Evolutionary conservation across 2,888 invertebrate species (phyloP).

Genomic region (Hydroisotoma schaefferi): DNA sequence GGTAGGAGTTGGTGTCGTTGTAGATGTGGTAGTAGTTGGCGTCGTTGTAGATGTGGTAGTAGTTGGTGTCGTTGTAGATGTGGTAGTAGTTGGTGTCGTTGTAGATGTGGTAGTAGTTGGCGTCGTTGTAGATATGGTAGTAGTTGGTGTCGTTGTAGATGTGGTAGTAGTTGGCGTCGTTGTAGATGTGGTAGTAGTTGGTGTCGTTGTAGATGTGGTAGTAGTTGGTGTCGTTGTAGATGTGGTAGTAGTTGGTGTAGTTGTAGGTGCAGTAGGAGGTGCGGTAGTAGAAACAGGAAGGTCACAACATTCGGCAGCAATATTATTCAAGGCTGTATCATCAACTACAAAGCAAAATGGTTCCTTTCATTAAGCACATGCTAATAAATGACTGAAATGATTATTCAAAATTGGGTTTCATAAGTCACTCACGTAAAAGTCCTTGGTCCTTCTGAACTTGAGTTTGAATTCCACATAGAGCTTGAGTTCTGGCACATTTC

Average conservation of each 20-base stretch:
- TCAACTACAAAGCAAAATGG: neutral
- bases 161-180: neutral
- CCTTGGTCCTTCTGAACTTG: constrained; percentile 12
- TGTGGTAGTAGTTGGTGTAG: neutral
- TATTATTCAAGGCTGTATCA: constrained; percentile 6
- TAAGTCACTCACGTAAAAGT: constrained; percentile 1
- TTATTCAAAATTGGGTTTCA: neutral
- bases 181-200: neutral
- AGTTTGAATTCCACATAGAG: constrained; percentile 15
- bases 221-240: neutral
- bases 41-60: neutral
- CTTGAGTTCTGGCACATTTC: neutral
- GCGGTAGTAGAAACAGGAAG: neutral
- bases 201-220: neutral
- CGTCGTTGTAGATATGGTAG: neutral
- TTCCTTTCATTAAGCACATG: no score
- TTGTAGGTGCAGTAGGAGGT: neutral
- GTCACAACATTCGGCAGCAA: constrained; percentile 7
- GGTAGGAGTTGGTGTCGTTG: neutral
- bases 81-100: neutral
- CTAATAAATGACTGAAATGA: neutral
- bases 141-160: neutral
- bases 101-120: neutral
- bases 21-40: neutral
- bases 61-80: neutral